Evolutionary conservation across 2,797 vertebrate genomes (phyloP).

Genomic region (Loris lydekkerianus): DNA sequence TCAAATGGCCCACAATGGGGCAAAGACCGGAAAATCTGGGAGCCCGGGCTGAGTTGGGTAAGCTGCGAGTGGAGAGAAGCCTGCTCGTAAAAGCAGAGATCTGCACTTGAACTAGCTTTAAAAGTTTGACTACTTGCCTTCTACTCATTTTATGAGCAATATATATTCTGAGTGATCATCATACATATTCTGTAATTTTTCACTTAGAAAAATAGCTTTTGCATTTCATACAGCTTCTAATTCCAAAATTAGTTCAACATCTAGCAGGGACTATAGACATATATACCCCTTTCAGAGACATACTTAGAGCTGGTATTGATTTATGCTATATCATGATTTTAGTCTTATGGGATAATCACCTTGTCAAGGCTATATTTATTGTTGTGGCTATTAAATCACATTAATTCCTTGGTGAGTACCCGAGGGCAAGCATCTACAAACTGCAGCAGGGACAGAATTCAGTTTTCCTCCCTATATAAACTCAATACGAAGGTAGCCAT

Average conservation of each 20-base stretch:
- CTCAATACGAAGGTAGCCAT: conserved; percentile 48
- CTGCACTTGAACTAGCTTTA: conserved; percentile 46
- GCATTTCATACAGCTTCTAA: conserved; percentile 78
- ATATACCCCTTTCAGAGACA: conserved; percentile 69
- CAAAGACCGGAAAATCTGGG: not conserved
- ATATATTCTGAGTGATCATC: conserved; percentile 77
- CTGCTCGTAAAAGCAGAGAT: conserved; percentile 12
- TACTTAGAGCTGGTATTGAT: conserved; percentile 65
- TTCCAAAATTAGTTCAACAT: conserved; percentile 81
- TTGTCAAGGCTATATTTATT: conserved; percentile 81
- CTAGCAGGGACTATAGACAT: conserved; percentile 71
- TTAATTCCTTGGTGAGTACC: conserved; percentile 74
- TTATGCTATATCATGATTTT: conserved; percentile 77
- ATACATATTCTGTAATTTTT: conserved; percentile 77
- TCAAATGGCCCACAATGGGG: not conserved
- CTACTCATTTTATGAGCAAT: conserved; percentile 74
- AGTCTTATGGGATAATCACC: conserved; percentile 76
- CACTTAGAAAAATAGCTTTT: conserved; percentile 80
- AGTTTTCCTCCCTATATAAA: conserved; percentile 78
- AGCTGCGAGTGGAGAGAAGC: not conserved
- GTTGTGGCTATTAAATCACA: conserved; percentile 81
- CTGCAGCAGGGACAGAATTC: conserved; percentile 74
- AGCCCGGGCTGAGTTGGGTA: not conserved
- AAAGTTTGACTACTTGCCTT: conserved; percentile 71
- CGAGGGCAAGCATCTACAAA: conserved; percentile 62